Percentiles rank a stretch among this genome's conserved stretches.
Conservation (phyloP, 2,113 vertebrate genomes). For the Laterallus jamaicensis region DNA sequence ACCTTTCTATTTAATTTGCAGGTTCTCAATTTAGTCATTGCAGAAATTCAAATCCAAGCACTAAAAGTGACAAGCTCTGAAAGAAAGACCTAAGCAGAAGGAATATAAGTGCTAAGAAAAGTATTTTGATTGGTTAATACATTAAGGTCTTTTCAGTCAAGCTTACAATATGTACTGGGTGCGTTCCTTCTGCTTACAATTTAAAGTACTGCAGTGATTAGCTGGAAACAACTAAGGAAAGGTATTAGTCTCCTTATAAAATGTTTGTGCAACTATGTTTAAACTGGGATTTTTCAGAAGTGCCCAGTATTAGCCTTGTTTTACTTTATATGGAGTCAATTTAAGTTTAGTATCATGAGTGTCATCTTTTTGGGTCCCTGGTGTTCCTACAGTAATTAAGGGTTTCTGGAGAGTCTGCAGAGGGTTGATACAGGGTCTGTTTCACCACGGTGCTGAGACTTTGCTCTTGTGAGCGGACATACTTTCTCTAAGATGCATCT, state of each 20-base stretch:
- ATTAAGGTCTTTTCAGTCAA: background rate
- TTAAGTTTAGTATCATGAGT: background rate
- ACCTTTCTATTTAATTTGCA: constrained; percentile 13
- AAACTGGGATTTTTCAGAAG: background rate
- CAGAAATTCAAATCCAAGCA: background rate
- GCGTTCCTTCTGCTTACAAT: background rate
- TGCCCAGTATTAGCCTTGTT: background rate
- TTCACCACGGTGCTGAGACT: background rate
- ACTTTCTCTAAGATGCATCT: background rate
- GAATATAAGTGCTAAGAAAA: background rate
- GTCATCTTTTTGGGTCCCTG: background rate
- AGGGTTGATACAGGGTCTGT: background rate
- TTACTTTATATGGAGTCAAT: background rate
- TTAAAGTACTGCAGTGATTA: background rate
- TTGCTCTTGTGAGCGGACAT: background rate
- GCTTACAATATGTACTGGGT: background rate
- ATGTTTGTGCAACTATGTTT: background rate
- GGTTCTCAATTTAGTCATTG: background rate
- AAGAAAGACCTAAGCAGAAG: background rate
- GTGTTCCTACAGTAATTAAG: background rate
- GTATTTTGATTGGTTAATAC: background rate
- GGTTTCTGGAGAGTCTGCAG: background rate
- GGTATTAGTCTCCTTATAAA: background rate
- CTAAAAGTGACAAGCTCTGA: background rate
- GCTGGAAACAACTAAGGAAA: background rate